A percentile compares a stretch with the other conserved stretches of the same genome.
Conservation (phyloP, 2,888 invertebrate genomes). For the Dinocampus coccinellae region DNA sequence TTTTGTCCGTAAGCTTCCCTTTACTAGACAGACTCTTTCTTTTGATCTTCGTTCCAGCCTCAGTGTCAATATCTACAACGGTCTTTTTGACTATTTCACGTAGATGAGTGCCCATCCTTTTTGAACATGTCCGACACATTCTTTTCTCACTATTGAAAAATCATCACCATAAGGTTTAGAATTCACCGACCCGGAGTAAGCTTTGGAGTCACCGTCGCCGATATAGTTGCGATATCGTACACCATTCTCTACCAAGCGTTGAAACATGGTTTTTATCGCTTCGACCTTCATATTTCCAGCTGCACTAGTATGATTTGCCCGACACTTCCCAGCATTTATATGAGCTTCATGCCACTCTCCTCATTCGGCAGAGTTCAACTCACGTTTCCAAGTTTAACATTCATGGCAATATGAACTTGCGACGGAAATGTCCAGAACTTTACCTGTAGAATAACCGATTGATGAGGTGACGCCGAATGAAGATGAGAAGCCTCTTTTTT, state of each 20-base stretch:
- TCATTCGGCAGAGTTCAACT: conserved; percentile 42
- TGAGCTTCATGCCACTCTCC: conserved; percentile 46
- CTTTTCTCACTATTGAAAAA: conserved; percentile 31
- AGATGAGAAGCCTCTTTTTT: conserved; percentile 44
- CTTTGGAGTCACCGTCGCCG: conserved; percentile 34
- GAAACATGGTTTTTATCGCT: conserved; percentile 40
- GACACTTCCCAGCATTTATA: conserved; percentile 31
- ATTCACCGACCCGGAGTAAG: conserved; percentile 34
- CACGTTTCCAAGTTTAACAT: conserved; percentile 41
- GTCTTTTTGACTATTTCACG: conserved; percentile 35
- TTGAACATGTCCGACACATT: conserved; percentile 24
- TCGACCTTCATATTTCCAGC: conserved; percentile 42
- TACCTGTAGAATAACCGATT: conserved; percentile 43
- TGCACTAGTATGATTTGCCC: conserved; percentile 35
- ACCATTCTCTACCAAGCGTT: conserved; percentile 37
- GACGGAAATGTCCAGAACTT: conserved; percentile 39
- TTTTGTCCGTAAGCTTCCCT: conserved; percentile 34
- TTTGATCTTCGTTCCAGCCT: conserved; percentile 22
- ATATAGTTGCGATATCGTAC: conserved; percentile 35
- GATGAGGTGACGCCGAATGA: conserved; percentile 37
- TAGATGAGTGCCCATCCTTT: conserved; percentile 30
- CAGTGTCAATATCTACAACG: conserved; percentile 18
- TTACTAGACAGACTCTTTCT: conserved; percentile 26
- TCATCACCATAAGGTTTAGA: conserved; percentile 35
- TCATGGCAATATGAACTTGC: conserved; percentile 40